Evolutionary conservation across 2,888 invertebrate genomes (phyloP), one percentile per base, ranked within the genome.

Genomic region (Agriotes lineatus): DNA sequence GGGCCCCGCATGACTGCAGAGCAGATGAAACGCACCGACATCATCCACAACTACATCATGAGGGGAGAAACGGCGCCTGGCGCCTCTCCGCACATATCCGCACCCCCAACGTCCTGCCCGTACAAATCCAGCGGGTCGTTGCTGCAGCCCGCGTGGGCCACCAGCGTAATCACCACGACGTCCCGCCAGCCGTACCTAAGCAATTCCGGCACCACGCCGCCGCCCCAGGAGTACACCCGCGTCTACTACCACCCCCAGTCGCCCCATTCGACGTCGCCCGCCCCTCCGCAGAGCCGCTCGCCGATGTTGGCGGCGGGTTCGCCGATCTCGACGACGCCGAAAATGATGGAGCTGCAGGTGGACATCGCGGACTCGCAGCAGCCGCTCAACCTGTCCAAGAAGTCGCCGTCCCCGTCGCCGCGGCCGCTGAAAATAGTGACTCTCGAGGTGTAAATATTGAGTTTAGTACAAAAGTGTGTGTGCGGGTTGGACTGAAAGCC

Each of bases 1-100:
- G 95, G 95, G n/a, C 96, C 96, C 5, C 89, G 95, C 77, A 95
- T 96, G 94, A 96, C 95, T 44, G 94, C 95, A 58, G 96, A 96
- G 85, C 95, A 96, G 86, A 89, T 95, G 85, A 95, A 96, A 84
- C 91, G 95, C 80, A 94, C 95, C 33, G 96, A 96, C 84, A 93
- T 96, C 80, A 95, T 96, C 82, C 96, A 96, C 85, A 95, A 93
- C 83, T 95, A 94, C 85, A 94, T 96, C 83, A 94, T 96, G 90
- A 89, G 94, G 69, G 91, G 90, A 1, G 92, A 92, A 77, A 82
- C 85, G 65, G 82, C 84, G 10, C 71, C 78, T 12, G n/a, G n/a
- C n/a, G 84, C 86, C 0, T 86, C 87, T 4, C 86, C 87, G 0
- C 86, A 87, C 70, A 85, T 87, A 70, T 85, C 88, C 78, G 84